Evolutionary conservation across 2,888 invertebrate genomes (phyloP).

Genomic region (Phragmatobia fuliginosa): DNA sequence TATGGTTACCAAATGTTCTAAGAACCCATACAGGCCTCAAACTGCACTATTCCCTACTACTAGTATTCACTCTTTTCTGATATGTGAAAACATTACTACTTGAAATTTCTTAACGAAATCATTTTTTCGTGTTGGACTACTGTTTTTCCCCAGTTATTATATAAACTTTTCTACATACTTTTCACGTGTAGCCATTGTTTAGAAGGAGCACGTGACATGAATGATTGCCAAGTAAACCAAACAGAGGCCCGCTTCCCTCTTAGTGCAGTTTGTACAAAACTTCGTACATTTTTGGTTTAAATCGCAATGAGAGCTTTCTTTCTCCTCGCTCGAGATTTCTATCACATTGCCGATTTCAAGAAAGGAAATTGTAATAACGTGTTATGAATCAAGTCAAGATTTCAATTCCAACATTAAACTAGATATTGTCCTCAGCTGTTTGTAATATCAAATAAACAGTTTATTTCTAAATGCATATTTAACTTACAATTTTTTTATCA

Average conservation of each 20-base stretch:
- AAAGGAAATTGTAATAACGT: no score
- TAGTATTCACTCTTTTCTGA: neutral
- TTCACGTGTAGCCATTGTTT: slow-evolving; percentile 50
- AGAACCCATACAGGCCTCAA: no score
- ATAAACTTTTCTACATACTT: slow-evolving; percentile 41
- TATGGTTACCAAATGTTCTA: no score
- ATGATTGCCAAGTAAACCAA: slow-evolving; percentile 28
- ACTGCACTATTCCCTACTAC: no score
- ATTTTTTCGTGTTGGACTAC: slow-evolving; percentile 19
- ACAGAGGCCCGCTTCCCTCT: neutral
- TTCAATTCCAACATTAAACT: no score
- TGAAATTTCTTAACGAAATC: neutral
- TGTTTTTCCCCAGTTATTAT: neutral
- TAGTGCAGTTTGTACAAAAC: slow-evolving; percentile 1
- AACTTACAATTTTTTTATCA: no score
- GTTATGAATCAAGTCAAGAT: no score
- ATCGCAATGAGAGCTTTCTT: slow-evolving; percentile 7
- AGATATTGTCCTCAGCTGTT: no score
- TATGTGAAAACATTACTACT: neutral
- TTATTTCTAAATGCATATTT: no score
- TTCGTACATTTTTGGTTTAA: slow-evolving; percentile 32
- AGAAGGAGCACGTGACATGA: slow-evolving; percentile 48
- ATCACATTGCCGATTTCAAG: no score
- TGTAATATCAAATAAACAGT: no score
- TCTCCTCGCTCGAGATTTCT: slow-evolving; percentile 31